Conservation (phyloP, 2,888 invertebrate species). For the Phanerotoma sp. region DNA sequence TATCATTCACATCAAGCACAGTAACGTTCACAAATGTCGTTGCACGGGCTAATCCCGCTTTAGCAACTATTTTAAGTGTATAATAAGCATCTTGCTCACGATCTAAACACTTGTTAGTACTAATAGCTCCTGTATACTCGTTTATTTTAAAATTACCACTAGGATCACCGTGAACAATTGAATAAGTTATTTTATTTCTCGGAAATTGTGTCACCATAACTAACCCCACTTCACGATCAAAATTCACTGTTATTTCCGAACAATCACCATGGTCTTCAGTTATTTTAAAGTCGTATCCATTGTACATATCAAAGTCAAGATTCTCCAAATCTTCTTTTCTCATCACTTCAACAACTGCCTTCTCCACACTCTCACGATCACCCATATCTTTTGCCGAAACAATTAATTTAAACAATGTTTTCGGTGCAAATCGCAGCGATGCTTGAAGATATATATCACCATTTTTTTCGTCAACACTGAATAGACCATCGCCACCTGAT, state of each 20-base stretch:
- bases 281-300: constrained; percentile 80
- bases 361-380: constrained; percentile 69
- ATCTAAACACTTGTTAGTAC: constrained; percentile 77
- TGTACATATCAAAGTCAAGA: constrained; percentile 74
- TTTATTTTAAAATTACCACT: constrained; percentile 78
- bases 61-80: constrained; percentile 77
- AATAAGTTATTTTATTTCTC: constrained; percentile 64
- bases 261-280: constrained; percentile 76
- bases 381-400: constrained; percentile 83
- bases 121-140: constrained; percentile 75
- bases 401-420: constrained; percentile 71
- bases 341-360: constrained; percentile 80
- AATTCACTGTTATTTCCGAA: constrained; percentile 51
- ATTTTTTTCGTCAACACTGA: constrained; percentile 75
- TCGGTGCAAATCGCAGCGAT: constrained; percentile 66
- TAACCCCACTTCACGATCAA: constrained; percentile 75
- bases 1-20: constrained; percentile 88
- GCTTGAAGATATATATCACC: constrained; percentile 74
- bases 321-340: constrained; percentile 71
- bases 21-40: constrained; percentile 78
- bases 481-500: constrained; percentile 77
- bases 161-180: constrained; percentile 79
- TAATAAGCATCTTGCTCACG: constrained; percentile 79
- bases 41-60: constrained; percentile 74
- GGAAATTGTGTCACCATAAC: constrained; percentile 62